Conservation (phyloP, 64 coral and sea anemone species). For the Porites lutea region DNA sequence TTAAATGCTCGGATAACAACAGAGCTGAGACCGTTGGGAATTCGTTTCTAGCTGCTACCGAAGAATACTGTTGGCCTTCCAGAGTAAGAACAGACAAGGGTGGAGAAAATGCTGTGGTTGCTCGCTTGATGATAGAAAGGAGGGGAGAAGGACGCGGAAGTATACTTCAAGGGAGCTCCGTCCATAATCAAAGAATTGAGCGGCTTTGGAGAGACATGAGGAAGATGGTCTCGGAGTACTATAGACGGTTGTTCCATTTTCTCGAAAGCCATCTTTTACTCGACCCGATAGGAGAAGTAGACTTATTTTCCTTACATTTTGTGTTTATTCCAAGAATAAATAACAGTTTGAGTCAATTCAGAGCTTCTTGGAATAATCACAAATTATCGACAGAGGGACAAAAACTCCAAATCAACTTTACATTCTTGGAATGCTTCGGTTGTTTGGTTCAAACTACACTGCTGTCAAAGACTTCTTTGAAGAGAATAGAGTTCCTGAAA, state of each 20-base stretch:
- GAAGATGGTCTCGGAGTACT: constrained; percentile 49
- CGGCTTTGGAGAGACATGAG: constrained; percentile 39
- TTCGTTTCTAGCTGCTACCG: constrained; percentile 31
- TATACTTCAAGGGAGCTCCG: constrained; percentile 41
- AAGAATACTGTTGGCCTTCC: constrained; percentile 54
- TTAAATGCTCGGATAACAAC: constrained; percentile 27
- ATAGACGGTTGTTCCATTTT: constrained; percentile 23
- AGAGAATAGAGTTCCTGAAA: background rate
- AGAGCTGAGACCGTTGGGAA: constrained; percentile 10
- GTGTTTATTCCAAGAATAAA: constrained; percentile 54
- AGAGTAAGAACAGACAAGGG: constrained; percentile 30
- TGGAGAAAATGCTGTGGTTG: constrained; percentile 25
- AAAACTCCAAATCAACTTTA: constrained; percentile 48
- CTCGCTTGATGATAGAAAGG: background rate
- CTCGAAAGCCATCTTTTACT: constrained; percentile 22
- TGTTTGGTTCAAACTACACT: constrained; percentile 17
- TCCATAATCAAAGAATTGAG: constrained; percentile 27
- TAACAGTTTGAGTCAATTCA: background rate
- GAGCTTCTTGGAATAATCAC: constrained; percentile 57
- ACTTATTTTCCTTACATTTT: constrained; percentile 22
- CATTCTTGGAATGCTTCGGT: constrained; percentile 26
- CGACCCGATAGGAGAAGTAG: background rate
- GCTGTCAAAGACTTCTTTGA: constrained; percentile 55
- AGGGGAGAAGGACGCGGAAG: constrained; percentile 54
- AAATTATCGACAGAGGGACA: constrained; percentile 49